A percentile compares a stretch with the other conserved stretches of the same genome.
Conservation (phyloP, 2,113 vertebrate species). For the Platycercus adscitus region DNA sequence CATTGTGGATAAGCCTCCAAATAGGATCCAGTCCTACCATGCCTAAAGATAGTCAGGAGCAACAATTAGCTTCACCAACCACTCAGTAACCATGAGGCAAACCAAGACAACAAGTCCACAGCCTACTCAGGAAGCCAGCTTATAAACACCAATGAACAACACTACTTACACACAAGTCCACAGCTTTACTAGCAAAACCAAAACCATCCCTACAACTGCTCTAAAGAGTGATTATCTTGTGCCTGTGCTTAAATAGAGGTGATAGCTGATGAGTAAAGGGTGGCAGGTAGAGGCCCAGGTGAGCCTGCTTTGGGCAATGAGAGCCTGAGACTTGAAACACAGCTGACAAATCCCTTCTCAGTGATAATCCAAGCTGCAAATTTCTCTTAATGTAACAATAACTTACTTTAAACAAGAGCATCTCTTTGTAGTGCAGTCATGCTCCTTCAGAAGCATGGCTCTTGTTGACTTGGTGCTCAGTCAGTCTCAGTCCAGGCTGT, state of each 20-base stretch:
- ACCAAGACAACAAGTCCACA: neutral
- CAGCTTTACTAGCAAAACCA: neutral
- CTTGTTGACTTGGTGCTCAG: neutral
- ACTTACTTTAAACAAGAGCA: neutral
- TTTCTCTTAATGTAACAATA: too few species aligned
- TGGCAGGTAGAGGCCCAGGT: neutral
- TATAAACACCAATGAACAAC: too few species aligned
- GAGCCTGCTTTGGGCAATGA: neutral
- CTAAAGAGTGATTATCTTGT: neutral
- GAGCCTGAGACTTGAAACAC: neutral
- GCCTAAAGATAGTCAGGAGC: too few species aligned
- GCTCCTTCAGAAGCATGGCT: neutral
- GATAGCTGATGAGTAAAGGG: rapidly evolving
- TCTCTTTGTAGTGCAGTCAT: neutral
- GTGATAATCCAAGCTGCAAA: neutral
- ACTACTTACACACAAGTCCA: neutral
- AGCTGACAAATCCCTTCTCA: neutral
- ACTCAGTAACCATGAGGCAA: rapidly evolving
- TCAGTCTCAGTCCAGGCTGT: neutral
- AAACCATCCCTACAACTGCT: neutral
- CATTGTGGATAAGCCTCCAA: neutral
- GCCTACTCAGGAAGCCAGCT: neutral
- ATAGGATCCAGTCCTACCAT: neutral
- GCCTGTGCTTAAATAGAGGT: neutral
- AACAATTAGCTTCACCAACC: neutral